Evolutionary conservation across 2,888 invertebrate genomes (phyloP).

Genomic region (Plemyria rubiginata): DNA sequence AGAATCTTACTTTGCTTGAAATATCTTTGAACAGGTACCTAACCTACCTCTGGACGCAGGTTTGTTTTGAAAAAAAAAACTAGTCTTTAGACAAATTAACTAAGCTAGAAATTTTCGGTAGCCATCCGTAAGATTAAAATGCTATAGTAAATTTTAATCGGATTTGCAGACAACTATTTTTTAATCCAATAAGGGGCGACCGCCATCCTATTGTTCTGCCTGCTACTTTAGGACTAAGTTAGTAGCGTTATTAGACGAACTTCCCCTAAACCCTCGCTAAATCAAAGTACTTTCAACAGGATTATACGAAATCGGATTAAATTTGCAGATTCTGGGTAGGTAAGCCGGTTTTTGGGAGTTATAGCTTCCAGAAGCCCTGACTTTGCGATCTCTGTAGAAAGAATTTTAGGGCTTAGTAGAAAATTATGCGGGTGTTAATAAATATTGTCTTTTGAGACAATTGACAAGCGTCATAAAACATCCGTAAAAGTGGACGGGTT

Average conservation of each 20-base stretch:
- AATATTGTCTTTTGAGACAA: constrained; percentile 29
- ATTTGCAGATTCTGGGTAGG: constrained; percentile 9
- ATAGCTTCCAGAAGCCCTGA: constrained; percentile 3
- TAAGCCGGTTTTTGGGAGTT: neutral
- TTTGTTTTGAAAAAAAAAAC: neutral
- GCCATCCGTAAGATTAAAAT: constrained; percentile 18
- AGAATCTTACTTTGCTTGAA: too few relatives aligned
- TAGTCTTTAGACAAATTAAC: constrained; percentile 1
- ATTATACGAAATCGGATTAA: constrained; percentile 13
- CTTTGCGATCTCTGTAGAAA: neutral
- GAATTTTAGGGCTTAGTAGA: constrained; percentile 5
- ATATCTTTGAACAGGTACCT: too few relatives aligned
- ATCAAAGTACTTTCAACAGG: constrained; percentile 4
- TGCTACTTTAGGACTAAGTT: neutral
- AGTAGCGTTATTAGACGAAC: neutral
- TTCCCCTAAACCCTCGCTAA: neutral
- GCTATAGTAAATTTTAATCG: neutral
- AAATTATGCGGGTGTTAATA: constrained; percentile 33
- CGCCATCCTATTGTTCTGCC: constrained; percentile 11
- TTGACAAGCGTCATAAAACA: constrained; percentile 2
- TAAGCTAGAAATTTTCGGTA: constrained; percentile 9
- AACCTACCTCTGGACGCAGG: neutral
- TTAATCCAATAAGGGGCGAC: constrained; percentile 22
- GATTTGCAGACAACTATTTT: constrained; percentile 12
- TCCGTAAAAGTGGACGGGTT: constrained; percentile 4